A percentile compares a stretch with the other conserved stretches of the same genome.
These are phyloP conservation scores for Rhodophaea formosa DNA, from an alignment of 2,888 invertebrate species.

Conservation along the genomic window DNA sequence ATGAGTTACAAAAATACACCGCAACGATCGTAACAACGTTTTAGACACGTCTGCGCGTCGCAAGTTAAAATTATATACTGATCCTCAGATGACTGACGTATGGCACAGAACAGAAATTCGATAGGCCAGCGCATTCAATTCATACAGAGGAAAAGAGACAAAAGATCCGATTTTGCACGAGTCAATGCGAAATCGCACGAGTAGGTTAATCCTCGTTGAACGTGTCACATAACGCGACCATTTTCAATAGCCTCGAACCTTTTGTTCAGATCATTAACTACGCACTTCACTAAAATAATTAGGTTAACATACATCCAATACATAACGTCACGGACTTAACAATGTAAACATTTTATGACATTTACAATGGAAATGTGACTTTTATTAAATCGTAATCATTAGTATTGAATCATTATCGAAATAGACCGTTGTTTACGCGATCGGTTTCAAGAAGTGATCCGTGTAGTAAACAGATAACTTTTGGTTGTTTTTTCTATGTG, in stretches of 20 bases:
- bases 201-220: conserved; percentile 38
- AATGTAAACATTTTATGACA: conserved; percentile 9
- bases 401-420: background rate
- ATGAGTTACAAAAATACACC: conserved; percentile 55
- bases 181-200: conserved; percentile 38
- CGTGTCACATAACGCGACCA: conserved; percentile 32
- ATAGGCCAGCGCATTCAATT: conserved; percentile 51
- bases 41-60: conserved; percentile 47
- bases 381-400: background rate
- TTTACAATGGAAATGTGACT: background rate
- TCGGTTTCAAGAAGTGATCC: background rate
- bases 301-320: background rate
- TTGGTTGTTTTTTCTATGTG: background rate
- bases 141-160: conserved; percentile 44
- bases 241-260: conserved; percentile 15
- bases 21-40: conserved; percentile 35
- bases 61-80: conserved; percentile 68
- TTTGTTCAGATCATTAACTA: conserved; percentile 10
- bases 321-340: background rate
- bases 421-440: background rate
- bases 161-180: conserved; percentile 35
- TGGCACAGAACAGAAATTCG: conserved; percentile 55
- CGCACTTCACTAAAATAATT: conserved; percentile 1
- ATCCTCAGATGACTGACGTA: conserved; percentile 36
- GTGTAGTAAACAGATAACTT: background rate